A percentile compares a stretch with the other conserved stretches of the same genome.
These are phyloP conservation scores for Dicentrarchus labrax DNA, from an alignment of 2,113 vertebrate species.

Conservation along the genomic window DNA sequence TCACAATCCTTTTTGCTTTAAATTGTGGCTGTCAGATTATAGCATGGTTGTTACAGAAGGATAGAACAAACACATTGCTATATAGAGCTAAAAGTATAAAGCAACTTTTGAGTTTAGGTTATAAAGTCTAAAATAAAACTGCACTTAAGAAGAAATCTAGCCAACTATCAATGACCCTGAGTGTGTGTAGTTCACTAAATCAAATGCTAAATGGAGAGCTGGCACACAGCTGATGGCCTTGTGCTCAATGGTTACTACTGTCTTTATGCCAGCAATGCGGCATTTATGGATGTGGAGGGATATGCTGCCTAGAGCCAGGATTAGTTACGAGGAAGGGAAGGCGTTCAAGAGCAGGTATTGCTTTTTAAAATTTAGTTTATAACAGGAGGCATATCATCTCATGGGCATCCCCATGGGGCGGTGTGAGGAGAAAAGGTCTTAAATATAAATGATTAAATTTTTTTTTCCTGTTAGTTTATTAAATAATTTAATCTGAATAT, in stretches of 20 bases:
- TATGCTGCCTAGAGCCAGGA: conserved; percentile 42
- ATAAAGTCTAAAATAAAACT: conserved; percentile 57
- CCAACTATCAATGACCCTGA: conserved; percentile 60
- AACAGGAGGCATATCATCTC: conserved; percentile 10
- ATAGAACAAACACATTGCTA: conserved; percentile 13
- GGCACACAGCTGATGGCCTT: conserved; percentile 67
- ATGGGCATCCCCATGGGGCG: neutral
- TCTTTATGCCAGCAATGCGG: conserved; percentile 62
- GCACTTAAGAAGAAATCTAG: conserved; percentile 49
- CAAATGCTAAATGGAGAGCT: conserved; percentile 67
- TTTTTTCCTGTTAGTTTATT: conserved; percentile 2
- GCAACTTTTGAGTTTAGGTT: conserved; percentile 39
- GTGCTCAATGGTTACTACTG: conserved; percentile 64
- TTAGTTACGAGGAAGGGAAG: conserved; percentile 26
- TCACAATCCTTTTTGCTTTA: conserved; percentile 23
- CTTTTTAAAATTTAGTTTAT: conserved; percentile 36
- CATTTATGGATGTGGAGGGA: conserved; percentile 61
- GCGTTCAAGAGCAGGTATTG: conserved; percentile 26
- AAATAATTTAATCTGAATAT: conserved; percentile 2
- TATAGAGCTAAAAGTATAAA: conserved; percentile 1
- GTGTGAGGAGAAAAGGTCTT: neutral
- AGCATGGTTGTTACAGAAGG: conserved; percentile 9
- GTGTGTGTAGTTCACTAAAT: conserved; percentile 66
- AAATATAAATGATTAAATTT: neutral
- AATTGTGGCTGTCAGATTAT: conserved; percentile 2